Evolutionary conservation across 2,113 vertebrate species (phyloP).

Genomic region (Irena cyanogastra): DNA sequence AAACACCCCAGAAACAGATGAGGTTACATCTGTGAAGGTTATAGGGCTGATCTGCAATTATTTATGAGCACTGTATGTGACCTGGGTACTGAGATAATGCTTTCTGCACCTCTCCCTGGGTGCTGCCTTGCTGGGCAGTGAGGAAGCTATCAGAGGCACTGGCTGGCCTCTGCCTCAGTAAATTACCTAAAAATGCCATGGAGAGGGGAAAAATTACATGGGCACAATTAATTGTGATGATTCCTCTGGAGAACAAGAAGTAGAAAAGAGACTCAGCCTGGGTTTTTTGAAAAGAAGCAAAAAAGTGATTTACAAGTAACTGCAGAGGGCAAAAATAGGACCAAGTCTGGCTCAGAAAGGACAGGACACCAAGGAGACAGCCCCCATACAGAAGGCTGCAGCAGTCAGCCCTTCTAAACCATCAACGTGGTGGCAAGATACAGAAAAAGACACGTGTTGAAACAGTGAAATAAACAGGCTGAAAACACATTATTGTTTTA

Average conservation of each 20-base stretch:
- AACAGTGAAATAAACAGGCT: background rate
- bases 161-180: background rate
- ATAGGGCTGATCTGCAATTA: background rate
- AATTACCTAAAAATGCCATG: background rate
- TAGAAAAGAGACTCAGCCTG: background rate
- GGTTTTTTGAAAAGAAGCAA: background rate
- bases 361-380: background rate
- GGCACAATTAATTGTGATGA: background rate
- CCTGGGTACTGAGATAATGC: background rate
- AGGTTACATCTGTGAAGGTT: background rate
- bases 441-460: background rate
- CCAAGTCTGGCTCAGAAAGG: background rate
- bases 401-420: background rate
- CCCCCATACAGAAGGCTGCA: background rate
- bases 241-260: background rate
- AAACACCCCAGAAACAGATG: background rate
- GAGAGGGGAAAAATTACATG: background rate
- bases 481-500: background rate
- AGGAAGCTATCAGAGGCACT: background rate
- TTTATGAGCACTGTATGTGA: background rate
- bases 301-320: background rate
- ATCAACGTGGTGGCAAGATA: background rate
- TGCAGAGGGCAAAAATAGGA: background rate
- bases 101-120: background rate
- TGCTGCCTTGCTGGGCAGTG: background rate